Percentiles rank a stretch among this genome's conserved stretches.
phyloP scores from a whole-genome alignment of 2,797 vertebrate species.

The Thamnophis elegans region DNA sequence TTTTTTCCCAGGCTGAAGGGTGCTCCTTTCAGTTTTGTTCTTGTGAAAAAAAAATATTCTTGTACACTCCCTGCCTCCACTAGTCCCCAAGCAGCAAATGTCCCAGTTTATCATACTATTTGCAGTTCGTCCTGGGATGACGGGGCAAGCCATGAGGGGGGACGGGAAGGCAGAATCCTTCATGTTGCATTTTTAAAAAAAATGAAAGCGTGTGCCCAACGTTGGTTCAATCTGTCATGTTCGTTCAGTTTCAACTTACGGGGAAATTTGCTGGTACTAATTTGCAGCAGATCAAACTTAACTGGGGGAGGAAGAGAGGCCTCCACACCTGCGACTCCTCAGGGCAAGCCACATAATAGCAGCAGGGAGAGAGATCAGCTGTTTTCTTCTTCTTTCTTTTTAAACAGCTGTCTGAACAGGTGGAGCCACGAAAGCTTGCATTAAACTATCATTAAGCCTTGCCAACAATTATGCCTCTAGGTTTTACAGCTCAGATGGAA shows the following conservation, averaged over 20 bases:
- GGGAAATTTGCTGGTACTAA: not conserved
- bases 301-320: not conserved
- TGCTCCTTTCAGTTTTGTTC: conserved; percentile 8
- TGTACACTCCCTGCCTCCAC: not conserved
- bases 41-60: not conserved
- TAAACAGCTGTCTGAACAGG: conserved; percentile 61
- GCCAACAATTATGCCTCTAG: conserved; percentile 40
- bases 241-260: not conserved
- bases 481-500: conserved; percentile 44
- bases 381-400: conserved; percentile 22
- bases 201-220: not conserved
- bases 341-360: conserved; percentile 34
- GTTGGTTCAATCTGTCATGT: not conserved
- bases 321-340: conserved; percentile 45
- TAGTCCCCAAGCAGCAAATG: not conserved
- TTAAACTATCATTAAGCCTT: conserved; percentile 43
- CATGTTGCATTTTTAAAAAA: not conserved
- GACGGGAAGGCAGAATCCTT: not conserved
- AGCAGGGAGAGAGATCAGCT: conserved; percentile 49
- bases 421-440: conserved; percentile 25
- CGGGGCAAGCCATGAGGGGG: not conserved
- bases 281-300: not conserved
- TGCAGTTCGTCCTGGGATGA: not conserved
- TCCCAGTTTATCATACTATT: not conserved
- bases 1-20: not conserved